Conservation (phyloP, 2,888 invertebrate species). For the Ophioninae sp. region DNA sequence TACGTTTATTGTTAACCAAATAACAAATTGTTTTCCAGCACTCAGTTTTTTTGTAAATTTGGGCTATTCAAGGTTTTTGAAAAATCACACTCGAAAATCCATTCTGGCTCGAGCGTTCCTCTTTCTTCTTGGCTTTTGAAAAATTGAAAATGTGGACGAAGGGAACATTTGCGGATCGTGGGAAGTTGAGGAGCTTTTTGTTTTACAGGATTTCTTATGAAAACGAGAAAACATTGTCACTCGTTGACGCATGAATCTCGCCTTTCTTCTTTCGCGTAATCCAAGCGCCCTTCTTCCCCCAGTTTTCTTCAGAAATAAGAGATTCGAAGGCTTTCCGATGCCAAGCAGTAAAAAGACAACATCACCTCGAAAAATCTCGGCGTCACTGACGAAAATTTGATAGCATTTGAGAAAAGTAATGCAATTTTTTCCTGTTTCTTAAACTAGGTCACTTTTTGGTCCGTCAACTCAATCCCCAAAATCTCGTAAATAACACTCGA, state of each 20-base stretch:
- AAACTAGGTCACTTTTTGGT: no score
- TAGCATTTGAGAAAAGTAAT: no score
- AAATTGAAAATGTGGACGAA: not conserved
- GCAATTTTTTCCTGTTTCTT: no score
- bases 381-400: no score
- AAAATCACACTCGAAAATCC: not conserved
- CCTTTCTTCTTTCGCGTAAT: constrained; percentile 56
- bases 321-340: no score
- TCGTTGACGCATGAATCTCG: constrained; percentile 64
- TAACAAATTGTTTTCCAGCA: not conserved
- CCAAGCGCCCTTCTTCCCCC: not conserved
- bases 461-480: no score
- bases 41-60: not conserved
- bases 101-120: not conserved
- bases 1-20: not conserved
- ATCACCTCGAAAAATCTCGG: no score
- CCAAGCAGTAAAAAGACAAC: no score
- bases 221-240: constrained; percentile 67
- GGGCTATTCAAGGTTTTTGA: not conserved
- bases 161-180: constrained; percentile 11
- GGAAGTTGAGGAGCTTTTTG: constrained; percentile 16
- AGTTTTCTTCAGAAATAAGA: not conserved
- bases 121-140: not conserved
- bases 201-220: constrained; percentile 42
- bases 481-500: no score